A percentile compares a stretch with the other conserved stretches of the same genome.
Conservation (phyloP, 1,140 invertebrate species). For the Stratiolaelaps scimitus region DNA sequence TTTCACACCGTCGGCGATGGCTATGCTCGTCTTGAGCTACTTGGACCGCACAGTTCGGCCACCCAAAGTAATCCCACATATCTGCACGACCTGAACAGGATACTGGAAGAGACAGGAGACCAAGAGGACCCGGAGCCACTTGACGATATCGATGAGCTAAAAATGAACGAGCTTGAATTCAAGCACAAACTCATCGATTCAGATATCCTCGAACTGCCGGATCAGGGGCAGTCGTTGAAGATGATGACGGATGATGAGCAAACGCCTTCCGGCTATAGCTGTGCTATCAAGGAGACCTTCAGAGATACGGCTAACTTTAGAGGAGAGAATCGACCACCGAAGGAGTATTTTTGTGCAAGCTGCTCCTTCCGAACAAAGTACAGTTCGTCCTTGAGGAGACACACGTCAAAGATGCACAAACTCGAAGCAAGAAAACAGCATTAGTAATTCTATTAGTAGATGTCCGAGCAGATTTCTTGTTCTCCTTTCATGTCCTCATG, state of each 20-base stretch:
- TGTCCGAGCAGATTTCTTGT: too few species aligned
- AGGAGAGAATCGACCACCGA: too few species aligned
- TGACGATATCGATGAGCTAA: not conserved
- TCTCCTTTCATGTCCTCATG: too few species aligned
- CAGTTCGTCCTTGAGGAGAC: not conserved
- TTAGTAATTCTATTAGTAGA: too few species aligned
- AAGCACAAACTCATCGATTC: not conserved
- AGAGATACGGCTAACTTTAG: too few species aligned
- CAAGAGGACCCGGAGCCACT: not conserved
- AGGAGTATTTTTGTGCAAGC: too few species aligned
- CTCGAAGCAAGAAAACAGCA: too few species aligned
- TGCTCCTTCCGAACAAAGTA: constrained; percentile 3
- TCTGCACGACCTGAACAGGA: not conserved
- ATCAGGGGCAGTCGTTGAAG: too few species aligned
- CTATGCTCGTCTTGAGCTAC: not conserved
- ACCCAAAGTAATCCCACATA: not conserved
- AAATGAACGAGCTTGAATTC: constrained; percentile 2
- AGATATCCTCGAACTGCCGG: too few species aligned
- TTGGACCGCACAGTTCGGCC: not conserved
- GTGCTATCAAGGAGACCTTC: too few species aligned
- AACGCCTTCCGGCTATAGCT: too few species aligned
- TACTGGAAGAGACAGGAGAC: not conserved
- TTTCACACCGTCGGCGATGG: constrained; percentile 10
- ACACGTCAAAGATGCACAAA: not conserved
- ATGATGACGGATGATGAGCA: too few species aligned